Conservation (phyloP, 2,113 vertebrate species). For the Tupaia tana region DNA sequence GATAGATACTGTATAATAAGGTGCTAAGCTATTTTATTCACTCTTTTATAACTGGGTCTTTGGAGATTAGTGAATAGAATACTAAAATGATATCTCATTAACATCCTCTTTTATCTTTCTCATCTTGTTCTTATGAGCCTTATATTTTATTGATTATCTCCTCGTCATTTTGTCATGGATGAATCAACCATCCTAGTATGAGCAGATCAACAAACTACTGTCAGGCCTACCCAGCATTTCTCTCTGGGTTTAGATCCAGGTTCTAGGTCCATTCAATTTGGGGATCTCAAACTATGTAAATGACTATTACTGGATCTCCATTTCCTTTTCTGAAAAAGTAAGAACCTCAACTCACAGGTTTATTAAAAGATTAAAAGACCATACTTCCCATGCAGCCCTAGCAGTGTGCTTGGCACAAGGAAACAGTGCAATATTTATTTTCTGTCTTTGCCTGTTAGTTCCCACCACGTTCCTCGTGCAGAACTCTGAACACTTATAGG, state of each 20-base stretch:
- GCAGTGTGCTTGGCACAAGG: not conserved
- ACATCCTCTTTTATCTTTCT: not conserved
- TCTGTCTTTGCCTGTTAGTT: not conserved
- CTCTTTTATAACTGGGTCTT: slow-evolving; percentile 26
- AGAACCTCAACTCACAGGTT: not conserved
- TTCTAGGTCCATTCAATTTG: slow-evolving; percentile 12
- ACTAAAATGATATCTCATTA: slow-evolving; percentile 5
- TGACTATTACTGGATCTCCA: not conserved
- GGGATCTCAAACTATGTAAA: not conserved
- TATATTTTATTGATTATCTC: not conserved
- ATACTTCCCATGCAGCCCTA: not conserved
- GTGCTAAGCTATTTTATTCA: not conserved
- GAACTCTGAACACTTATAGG: not conserved
- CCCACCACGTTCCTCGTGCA: not conserved
- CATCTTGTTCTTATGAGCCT: slow-evolving; percentile 15
- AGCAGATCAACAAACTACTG: not conserved
- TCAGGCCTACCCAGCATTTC: not conserved
- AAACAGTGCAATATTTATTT: not conserved
- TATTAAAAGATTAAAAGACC: not conserved
- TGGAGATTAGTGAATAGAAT: slow-evolving; percentile 35
- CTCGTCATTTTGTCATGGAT: not conserved
- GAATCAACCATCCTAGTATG: not conserved
- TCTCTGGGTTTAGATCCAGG: not conserved
- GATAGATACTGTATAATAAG: slow-evolving; percentile 2
- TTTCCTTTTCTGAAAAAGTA: slow-evolving; percentile 25